Evolutionary conservation across 2,113 vertebrate species (phyloP).

Genomic region (Lontra canadensis): DNA sequence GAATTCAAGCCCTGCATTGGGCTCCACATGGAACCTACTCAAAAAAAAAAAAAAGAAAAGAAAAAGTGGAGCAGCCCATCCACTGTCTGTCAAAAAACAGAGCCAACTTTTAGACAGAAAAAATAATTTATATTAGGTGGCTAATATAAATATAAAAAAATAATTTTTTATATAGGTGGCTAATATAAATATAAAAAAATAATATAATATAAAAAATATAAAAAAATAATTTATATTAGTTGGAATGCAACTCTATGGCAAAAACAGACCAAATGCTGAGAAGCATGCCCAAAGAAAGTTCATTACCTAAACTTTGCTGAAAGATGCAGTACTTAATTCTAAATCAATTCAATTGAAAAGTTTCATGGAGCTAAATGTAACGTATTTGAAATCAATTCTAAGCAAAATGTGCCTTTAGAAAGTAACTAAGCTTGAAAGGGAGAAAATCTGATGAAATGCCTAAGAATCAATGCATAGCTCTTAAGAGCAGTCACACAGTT

Average conservation of each 20-base stretch:
- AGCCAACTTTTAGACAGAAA: not conserved
- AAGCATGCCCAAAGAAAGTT: not conserved
- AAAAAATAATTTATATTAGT: not conserved
- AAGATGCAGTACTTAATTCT: not conserved
- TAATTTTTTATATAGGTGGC: too few relatives aligned
- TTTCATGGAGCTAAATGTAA: not conserved
- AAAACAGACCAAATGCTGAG: not conserved
- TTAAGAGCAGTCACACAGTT: not conserved
- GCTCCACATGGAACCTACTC: not conserved
- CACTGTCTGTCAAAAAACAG: not conserved
- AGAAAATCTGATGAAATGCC: not conserved
- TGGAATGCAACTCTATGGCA: not conserved
- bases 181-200: too few relatives aligned
- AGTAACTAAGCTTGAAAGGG: slow-evolving; percentile 4
- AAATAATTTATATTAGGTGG: not conserved
- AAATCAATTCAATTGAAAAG: slow-evolving; percentile 34
- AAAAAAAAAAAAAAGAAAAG: not conserved
- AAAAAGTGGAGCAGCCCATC: not conserved
- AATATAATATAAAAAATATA: too few relatives aligned
- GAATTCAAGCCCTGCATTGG: not conserved
- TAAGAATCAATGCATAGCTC: not conserved
- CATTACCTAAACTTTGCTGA: not conserved
- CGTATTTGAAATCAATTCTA: slow-evolving; percentile 9
- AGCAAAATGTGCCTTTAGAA: not conserved
- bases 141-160: too few relatives aligned